Base-by-base conservation (phyloP, 2,888 invertebrate species). In the Phengaris alcon region DNA sequence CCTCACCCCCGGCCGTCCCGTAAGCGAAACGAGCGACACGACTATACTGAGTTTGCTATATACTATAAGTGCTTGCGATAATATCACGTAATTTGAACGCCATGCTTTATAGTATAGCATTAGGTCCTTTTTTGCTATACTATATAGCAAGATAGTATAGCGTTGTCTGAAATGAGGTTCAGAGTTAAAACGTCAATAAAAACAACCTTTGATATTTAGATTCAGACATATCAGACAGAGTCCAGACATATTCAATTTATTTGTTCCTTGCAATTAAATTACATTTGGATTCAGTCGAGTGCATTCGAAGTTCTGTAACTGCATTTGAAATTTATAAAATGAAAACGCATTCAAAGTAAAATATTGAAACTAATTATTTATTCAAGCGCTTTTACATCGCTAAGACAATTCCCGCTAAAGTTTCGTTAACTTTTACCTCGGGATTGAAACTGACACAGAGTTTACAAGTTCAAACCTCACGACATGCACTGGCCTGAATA, bases 301-400 rank as follows among this genome's bases (percentile, higher is more conserved):
- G 64, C 64, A 44, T 35, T 12, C 64, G 13, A 64, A 64, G 64
- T 64, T 64, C 22, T 22, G 64, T 64, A 44, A 64, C 64, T 64
- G 35, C 35, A 64, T 64, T 64, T 44, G 35, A 64, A 44, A 7
- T 44, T 35, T 64, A 35, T 64, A 22, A 35, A 64, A 64, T 12
- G 35, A 44, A 12, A 64, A 64, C 64, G 64, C 64, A 6, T 64
- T 64, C 64, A 12, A 64, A 64, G 64, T 64, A 15, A 64, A 64
- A 64, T 69, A 48, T 69, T 48, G 69, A 46, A 69, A 69, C 69
- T 69, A 69, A 69, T 69, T 69, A 69, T 69, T 68, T 69, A 69
- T 69, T 69, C 69, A 69, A 69, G 69, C 48, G 69, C 69, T 69
- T 44, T 69, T 69, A 69, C 69, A 69, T 69, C 9, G 15, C 48